Evolutionary conservation across 2,888 invertebrate genomes (phyloP).

Genomic region (Marasmarcha lunaedactyla): DNA sequence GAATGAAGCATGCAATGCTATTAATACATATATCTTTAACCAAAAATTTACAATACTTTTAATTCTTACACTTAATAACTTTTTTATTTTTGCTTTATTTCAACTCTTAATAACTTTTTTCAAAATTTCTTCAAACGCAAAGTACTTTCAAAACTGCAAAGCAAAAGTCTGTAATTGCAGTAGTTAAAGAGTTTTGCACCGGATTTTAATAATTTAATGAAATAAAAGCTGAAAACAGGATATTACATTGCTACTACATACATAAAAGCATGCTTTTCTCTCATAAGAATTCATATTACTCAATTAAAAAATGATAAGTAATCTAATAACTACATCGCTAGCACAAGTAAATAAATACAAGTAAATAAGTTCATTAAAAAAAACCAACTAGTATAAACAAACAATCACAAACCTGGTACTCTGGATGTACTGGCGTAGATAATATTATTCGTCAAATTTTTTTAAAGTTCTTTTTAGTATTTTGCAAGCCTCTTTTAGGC

Average conservation of each 20-base stretch:
- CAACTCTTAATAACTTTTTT: too few relatives aligned
- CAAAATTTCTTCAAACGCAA: not conserved
- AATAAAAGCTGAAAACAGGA: not conserved
- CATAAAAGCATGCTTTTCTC: too few relatives aligned
- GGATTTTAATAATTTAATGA: not conserved
- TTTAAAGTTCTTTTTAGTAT: too few relatives aligned
- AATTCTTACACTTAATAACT: too few relatives aligned
- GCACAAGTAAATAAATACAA: not conserved
- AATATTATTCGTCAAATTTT: not conserved
- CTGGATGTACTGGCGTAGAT: not conserved
- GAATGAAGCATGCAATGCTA: too few relatives aligned
- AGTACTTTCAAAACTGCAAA: not conserved
- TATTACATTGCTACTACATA: too few relatives aligned
- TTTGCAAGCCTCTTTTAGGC: not conserved
- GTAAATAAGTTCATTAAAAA: not conserved
- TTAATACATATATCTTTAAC: too few relatives aligned
- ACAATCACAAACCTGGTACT: not conserved
- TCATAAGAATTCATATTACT: too few relatives aligned
- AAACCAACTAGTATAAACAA: too few relatives aligned
- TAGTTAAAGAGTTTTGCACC: not conserved
- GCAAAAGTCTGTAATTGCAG: not conserved
- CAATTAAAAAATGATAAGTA: too few relatives aligned
- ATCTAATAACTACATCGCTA: not conserved
- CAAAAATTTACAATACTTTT: too few relatives aligned
- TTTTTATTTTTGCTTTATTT: too few relatives aligned